Evolutionary conservation across 1,140 invertebrate species (phyloP).

Genomic region (Drosophila azteca): DNA sequence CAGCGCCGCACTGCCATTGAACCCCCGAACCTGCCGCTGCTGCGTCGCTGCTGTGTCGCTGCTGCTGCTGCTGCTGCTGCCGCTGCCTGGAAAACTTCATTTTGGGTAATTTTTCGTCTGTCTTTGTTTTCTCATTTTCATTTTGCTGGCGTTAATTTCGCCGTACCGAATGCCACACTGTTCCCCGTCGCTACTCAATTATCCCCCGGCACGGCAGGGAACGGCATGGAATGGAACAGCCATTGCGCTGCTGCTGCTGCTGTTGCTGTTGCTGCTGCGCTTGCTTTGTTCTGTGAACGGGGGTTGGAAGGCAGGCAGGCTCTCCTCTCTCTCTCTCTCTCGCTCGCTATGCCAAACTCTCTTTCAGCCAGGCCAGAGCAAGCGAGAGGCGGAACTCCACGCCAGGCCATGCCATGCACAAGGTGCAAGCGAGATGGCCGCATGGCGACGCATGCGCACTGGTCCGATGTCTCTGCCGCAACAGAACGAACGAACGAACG

Average conservation of each 20-base stretch:
- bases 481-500: slow-evolving; percentile 27
- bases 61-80: slow-evolving; percentile 15
- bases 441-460: slow-evolving; percentile 59
- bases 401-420: not conserved
- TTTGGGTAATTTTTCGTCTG: slow-evolving; percentile 72
- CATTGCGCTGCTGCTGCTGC: slow-evolving; percentile 23
- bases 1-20: slow-evolving; percentile 6
- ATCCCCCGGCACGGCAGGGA: slow-evolving; percentile 10
- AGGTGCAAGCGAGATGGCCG: slow-evolving; percentile 28
- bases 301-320: not conserved
- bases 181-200: slow-evolving; percentile 50
- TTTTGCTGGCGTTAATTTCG: slow-evolving; percentile 75
- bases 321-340: slow-evolving; percentile 1
- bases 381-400: not conserved
- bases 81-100: slow-evolving; percentile 66
- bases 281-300: not conserved
- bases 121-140: slow-evolving; percentile 80
- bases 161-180: slow-evolving; percentile 47
- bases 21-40: slow-evolving; percentile 18
- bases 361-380: slow-evolving; percentile 8
- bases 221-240: slow-evolving; percentile 48
- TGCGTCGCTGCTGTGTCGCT: slow-evolving; percentile 7
- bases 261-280: no score
- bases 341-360: not conserved
- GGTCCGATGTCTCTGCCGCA: slow-evolving; percentile 53